Evolutionary conservation across 1,140 invertebrate species (phyloP), one percentile per base, ranked within the genome.

Genomic region (Drosophila ironensis): DNA sequence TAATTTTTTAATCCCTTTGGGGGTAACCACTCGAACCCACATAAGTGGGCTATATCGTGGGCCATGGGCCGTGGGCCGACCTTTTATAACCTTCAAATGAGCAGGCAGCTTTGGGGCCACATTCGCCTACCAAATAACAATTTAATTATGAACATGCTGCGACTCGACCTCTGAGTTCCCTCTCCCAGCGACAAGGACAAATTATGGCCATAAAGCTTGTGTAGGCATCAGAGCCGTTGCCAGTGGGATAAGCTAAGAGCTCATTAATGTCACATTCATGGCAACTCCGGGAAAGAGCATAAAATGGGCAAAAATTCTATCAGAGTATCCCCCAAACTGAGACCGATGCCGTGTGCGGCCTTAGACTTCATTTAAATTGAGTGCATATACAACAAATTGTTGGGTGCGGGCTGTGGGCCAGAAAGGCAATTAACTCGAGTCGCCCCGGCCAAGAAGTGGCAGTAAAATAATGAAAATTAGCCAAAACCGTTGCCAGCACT

Each of bases 391-490:
- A 66, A 82, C 41, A 81, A 52, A 46, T 54, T 54, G 56, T 69
- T 40, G 51, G 42, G 25, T 61, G n/a, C 16, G 19, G 52, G 25
- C 25, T 59, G 20, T 56, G 70, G 25, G 68, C 40, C 52, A 69
- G 48, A 27, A 20, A 47, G 72, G 54, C 82, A 84, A 84, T 82
- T 82, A 84, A 82, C 78, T 59, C 45, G 59, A 61, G 37, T 57
- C 69, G 57, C 47, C 14, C 5, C 54, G 16, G 16, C n/a, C 73
- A 48, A 59, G 35, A 64, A 37, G 61, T 33, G 70, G 46, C 57
- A 77, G 78, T 82, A 84, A 82, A 82, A 84, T 84, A 84, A 82
- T 82, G 73, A 77, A 78, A 82, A 82, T 82, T 82, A 84, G 73
- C 78, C 69, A 73, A 78, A 75, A 84, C 57, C n/a, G n/a, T n/a